Conservation (phyloP, 2,113 vertebrate genomes). For the Microtus pennsylvanicus region DNA sequence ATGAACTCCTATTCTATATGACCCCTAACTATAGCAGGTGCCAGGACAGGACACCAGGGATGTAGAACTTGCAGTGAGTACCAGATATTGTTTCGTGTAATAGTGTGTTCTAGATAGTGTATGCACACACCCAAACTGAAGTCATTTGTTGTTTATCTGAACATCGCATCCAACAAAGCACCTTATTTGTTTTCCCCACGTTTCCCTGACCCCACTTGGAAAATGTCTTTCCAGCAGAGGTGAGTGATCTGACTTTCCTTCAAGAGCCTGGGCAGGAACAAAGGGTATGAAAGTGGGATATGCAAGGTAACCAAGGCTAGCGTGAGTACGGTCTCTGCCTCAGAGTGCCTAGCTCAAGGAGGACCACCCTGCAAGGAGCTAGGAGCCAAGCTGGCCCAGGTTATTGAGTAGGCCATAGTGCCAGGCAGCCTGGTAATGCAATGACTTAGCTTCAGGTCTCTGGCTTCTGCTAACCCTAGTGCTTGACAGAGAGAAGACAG, state of each 20-base stretch:
- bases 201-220: neutral
- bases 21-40: neutral
- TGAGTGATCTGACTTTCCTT: neutral
- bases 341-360: neutral
- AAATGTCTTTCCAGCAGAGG: neutral
- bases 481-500: neutral
- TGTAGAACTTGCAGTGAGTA: neutral
- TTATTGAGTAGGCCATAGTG: neutral
- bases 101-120: neutral
- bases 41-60: neutral
- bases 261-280: neutral
- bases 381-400: neutral
- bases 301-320: neutral
- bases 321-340: neutral
- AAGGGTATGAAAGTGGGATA: neutral
- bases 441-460: neutral
- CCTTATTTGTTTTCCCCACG: slow-evolving; percentile 14
- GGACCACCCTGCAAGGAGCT: neutral
- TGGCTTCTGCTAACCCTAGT: neutral
- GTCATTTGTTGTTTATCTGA: slow-evolving; percentile 5
- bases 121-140: neutral
- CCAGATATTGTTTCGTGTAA: neutral
- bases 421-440: neutral
- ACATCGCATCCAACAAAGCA: neutral
- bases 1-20: neutral